Conservation (phyloP, 2,113 vertebrate genomes). For the Mohoua ochrocephala region DNA sequence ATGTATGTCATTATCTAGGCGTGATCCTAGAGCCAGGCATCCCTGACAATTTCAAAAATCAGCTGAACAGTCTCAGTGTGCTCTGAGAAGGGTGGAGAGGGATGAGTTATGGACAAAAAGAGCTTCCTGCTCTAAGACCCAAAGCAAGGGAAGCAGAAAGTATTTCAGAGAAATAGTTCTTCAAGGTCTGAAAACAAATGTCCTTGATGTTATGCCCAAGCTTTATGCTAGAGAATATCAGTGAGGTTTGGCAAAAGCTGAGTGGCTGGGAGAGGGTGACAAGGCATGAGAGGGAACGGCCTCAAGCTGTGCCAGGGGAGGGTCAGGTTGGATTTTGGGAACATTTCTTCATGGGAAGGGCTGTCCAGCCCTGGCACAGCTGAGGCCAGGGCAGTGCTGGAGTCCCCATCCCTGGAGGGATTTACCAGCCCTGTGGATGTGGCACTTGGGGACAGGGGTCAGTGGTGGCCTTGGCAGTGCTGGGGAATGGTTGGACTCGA, state of each 20-base stretch:
- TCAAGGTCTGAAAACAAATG: neutral
- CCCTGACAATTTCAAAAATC: neutral
- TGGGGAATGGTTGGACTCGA: accelerated
- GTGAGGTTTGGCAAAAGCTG: neutral
- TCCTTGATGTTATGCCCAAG: neutral
- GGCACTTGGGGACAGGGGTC: neutral
- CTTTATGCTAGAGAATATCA: neutral
- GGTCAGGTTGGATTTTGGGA: neutral
- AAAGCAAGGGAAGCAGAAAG: neutral
- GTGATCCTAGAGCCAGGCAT: neutral
- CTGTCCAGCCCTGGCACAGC: neutral
- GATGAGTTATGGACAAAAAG: neutral
- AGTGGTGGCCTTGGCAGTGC: neutral
- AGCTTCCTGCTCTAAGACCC: neutral
- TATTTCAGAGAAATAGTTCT: neutral
- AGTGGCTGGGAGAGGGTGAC: neutral
- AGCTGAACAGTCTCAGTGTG: accelerated
- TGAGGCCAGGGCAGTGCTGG: neutral
- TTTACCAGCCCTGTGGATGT: neutral
- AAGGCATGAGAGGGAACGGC: neutral
- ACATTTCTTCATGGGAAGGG: neutral
- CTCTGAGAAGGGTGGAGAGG: neutral
- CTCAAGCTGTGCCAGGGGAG: neutral
- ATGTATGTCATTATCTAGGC: neutral
- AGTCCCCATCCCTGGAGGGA: neutral